A percentile compares a stretch with the other conserved stretches of the same genome.
These are phyloP conservation scores for Belonocnema kinseyi DNA, from an alignment of 1,140 invertebrate species.

Conservation along the genomic window DNA sequence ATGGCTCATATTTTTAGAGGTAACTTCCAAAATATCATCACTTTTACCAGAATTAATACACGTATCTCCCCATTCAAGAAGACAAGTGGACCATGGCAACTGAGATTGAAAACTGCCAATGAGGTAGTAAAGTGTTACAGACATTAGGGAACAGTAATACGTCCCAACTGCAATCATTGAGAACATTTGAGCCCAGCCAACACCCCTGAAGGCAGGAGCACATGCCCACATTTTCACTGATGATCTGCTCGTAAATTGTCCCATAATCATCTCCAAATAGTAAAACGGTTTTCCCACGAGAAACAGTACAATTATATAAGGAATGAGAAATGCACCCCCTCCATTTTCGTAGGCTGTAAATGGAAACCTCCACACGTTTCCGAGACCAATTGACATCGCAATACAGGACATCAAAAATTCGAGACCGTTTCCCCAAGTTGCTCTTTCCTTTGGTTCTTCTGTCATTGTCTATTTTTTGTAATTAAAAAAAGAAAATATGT, in stretches of 20 bases:
- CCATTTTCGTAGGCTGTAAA: conserved; percentile 91
- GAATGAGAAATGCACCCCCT: conserved; percentile 89
- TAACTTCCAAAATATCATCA: conserved; percentile 60
- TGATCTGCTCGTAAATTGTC: conserved; percentile 86
- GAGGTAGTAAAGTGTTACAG: conserved; percentile 86
- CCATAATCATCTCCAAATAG: conserved; percentile 90
- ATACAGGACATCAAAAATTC: conserved; percentile 94
- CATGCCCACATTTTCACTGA: conserved; percentile 79
- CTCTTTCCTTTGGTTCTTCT: conserved; percentile 41
- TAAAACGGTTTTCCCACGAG: conserved; percentile 93
- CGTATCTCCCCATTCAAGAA: conserved; percentile 77
- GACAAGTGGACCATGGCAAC: conserved; percentile 82
- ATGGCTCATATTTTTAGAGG: conserved; percentile 43
- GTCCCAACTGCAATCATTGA: conserved; percentile 82
- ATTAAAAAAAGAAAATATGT: neutral
- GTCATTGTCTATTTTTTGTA: neutral
- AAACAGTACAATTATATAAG: conserved; percentile 90
- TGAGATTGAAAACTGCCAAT: conserved; percentile 79
- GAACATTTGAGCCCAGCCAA: conserved; percentile 87
- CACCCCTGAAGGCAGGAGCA: conserved; percentile 80
- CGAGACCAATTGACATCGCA: conserved; percentile 91
- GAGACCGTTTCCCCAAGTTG: conserved; percentile 87
- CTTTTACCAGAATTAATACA: conserved; percentile 64
- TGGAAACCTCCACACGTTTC: conserved; percentile 93
- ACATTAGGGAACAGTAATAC: conserved; percentile 90